Base-by-base conservation (phyloP, 2,888 invertebrate species). In the Pyrgus malvae region DNA sequence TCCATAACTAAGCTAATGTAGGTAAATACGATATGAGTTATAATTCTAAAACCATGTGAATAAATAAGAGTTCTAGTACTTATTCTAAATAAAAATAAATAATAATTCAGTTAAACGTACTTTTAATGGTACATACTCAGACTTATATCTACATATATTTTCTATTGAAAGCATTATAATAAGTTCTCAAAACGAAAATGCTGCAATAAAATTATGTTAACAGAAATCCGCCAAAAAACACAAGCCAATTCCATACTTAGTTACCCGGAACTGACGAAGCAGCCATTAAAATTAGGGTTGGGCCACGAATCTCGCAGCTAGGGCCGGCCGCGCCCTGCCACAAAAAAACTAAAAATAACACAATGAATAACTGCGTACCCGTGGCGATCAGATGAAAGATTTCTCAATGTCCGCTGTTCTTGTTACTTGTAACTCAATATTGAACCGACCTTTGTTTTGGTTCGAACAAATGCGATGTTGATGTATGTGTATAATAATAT, bases 231-330 rank as follows among this genome's bases (percentile, higher is more conserved):
- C 33, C n/a, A 21, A 4, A 17, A 27, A 2, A 35, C 6, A 25
- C 25, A 11, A 61, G 55, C 59, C 63, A 67, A 70, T 74, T 82
- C 86, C 81, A 85, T 73, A 79, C 74, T 83, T 72, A 67, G 70
- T 68, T 76, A 81, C 68, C 85, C 85, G 87, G 88, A 89, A 85
- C 80, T 87, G 78, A 73, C 74, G 75, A 69, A 70, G 89, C 89
- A 84, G 90, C 90, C 90, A 90, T 90, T 90, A 90, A 89, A 90
- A 87, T 90, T 90, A 89, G 90, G 91, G 91, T 83, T 89, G 90
- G 89, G 89, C 88, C 77, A 80, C 79, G 73, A 76, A 76, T 70
- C 78, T 64, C 74, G 75, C 70, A 80, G 75, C 83, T 86, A 86
- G 87, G 87, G 90, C 79, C 79, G 84, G 83, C 84, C 80, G 75